Percentiles rank a stretch among this genome's conserved stretches.
phyloP scores from a whole-genome alignment of 2,113 vertebrate species.

The Zosterops japonicus region DNA sequence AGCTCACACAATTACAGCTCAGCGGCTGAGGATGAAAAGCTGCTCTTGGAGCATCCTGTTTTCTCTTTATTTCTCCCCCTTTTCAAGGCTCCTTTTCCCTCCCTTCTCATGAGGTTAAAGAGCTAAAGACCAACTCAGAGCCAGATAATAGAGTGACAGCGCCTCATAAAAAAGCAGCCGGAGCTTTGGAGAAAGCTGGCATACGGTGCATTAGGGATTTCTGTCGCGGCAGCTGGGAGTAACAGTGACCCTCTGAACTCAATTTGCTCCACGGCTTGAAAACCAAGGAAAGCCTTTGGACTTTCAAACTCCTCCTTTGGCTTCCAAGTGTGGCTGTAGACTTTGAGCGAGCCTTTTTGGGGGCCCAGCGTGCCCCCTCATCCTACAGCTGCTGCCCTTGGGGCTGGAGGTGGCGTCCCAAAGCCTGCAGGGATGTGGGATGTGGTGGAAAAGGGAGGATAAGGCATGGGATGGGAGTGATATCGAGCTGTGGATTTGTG shows the following conservation, averaged over 20 bases:
- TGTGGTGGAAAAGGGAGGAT: fast-evolving
- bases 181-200: slow-evolving; percentile 9
- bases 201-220: slow-evolving; percentile 46
- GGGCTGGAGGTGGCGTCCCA: background rate
- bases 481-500: fast-evolving
- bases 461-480: fast-evolving
- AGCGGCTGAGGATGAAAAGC: background rate
- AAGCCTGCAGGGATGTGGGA: background rate
- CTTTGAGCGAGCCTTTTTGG: fast-evolving
- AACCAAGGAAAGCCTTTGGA: slow-evolving; percentile 55
- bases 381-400: background rate
- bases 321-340: background rate
- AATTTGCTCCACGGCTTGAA: slow-evolving; percentile 72
- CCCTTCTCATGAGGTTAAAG: slow-evolving; percentile 69
- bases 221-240: slow-evolving; percentile 51
- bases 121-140: slow-evolving; percentile 73
- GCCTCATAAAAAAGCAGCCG: slow-evolving; percentile 70
- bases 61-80: background rate
- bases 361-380: fast-evolving
- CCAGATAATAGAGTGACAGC: slow-evolving; percentile 74
- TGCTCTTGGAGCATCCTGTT: background rate
- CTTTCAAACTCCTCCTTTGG: background rate
- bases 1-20: background rate
- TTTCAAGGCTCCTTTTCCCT: slow-evolving; percentile 20
- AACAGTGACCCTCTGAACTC: slow-evolving; percentile 75